Evolutionary conservation across 2,113 vertebrate species (phyloP).

Genomic region (Anolis carolinensis): DNA sequence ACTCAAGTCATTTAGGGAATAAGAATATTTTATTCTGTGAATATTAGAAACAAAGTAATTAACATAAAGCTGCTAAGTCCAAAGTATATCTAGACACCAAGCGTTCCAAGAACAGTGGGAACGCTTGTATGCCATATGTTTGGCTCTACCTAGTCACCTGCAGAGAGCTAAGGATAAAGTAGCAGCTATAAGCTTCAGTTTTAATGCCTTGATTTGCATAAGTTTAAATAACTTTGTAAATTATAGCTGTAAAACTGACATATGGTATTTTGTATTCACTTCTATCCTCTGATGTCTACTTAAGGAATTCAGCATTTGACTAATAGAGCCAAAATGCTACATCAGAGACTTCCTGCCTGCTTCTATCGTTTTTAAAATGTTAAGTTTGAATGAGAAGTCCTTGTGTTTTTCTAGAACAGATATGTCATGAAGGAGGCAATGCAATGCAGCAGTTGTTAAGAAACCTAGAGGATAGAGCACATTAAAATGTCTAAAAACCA

Average conservation of each 20-base stretch:
- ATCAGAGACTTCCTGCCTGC: slow-evolving; percentile 56
- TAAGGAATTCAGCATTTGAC: slow-evolving; percentile 67
- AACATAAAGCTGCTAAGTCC: not conserved
- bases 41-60: not conserved
- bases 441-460: slow-evolving; percentile 48
- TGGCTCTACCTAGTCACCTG: slow-evolving; percentile 43
- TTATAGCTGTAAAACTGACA: slow-evolving; percentile 70
- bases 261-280: slow-evolving; percentile 60
- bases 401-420: slow-evolving; percentile 55
- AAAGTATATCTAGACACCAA: slow-evolving; percentile 17
- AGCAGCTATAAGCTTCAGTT: slow-evolving; percentile 65
- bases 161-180: slow-evolving; percentile 58
- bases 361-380: slow-evolving; percentile 49
- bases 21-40: not conserved
- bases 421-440: slow-evolving; percentile 50
- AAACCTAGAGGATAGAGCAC: slow-evolving; percentile 20
- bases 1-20: not conserved
- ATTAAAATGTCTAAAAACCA: not conserved
- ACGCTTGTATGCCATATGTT: slow-evolving; percentile 55
- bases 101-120: slow-evolving; percentile 55
- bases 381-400: slow-evolving; percentile 30
- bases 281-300: slow-evolving; percentile 63
- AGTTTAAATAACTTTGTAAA: slow-evolving; percentile 71
- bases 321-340: slow-evolving; percentile 60
- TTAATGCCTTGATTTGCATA: slow-evolving; percentile 74